Evolutionary conservation across 2,888 invertebrate genomes (phyloP), one percentile per base, ranked within the genome.

Genomic region (Tetranychus truncatus): DNA sequence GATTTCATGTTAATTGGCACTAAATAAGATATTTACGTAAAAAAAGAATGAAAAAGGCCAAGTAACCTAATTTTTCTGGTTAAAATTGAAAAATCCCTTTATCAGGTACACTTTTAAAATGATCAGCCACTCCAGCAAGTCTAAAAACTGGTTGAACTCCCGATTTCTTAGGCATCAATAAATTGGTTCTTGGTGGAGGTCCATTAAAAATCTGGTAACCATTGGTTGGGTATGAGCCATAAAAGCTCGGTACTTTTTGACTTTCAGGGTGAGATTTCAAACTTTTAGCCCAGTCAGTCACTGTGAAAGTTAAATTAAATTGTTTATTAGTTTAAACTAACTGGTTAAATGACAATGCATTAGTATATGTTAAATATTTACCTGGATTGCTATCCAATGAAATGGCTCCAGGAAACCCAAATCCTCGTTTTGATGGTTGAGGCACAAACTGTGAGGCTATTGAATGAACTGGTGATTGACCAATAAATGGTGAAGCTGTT

Each of bases 241-340:
- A 69, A 4, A 24, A 24, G 21, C 69, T 69, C 11, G 69, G 69
- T 11, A 69, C 69, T 21, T 69, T 69, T 69, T 69, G 69, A 69
- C 69, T 69, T 69, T 69, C 69, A 2, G 69, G 69, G 20, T 69
- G 69, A 0, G 69, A 69, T 11, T 24, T 11, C 21, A 69, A 24
- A 20, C 21, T 24, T 5, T 69, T 69, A 5, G 8, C 21, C 69
- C 69, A 69, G 34, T 69, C 34, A 11, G 69, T 24, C 11, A 69
- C 20, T 21, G 1, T 66, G 6, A 6, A 66, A 7, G 66, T n/a
- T 1, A 15, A 66, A 7, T 34, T 34, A 34, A 34, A 34, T 34
- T 34, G 5, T 34, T 3, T 4, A 34, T 34, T 34, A 0, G 34
- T 34, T 5, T 34, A 34, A 34, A 34, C 34, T 34, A 34, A 5